phyloP scores from a whole-genome alignment of 2,113 vertebrate genomes.

The Scortum barcoo region DNA sequence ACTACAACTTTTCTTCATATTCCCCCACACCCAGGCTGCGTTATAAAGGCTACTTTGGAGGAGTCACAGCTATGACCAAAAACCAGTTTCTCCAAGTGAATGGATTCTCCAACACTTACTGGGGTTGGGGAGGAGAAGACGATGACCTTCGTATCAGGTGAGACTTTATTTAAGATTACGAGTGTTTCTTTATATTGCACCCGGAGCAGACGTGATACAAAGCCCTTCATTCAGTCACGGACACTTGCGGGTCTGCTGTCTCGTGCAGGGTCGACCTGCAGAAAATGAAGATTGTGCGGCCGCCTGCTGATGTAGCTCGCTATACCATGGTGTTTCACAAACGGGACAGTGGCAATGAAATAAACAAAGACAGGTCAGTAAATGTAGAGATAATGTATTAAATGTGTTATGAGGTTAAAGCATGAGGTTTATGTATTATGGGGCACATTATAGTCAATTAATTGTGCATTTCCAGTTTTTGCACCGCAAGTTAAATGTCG shows the following conservation, averaged over 20 bases:
- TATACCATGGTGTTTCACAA: slow-evolving; percentile 98
- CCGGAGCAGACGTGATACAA: background rate
- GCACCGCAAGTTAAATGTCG: background rate
- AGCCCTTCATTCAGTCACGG: background rate
- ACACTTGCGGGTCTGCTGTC: background rate
- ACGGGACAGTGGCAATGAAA: slow-evolving; percentile 92
- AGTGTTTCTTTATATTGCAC: background rate
- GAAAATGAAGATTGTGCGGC: slow-evolving; percentile 91
- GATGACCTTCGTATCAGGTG: slow-evolving; percentile 96
- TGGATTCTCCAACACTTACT: slow-evolving; percentile 97
- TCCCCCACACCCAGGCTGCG: slow-evolving; percentile 85
- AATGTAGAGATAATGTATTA: background rate
- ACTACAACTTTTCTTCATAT: background rate
- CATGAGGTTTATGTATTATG: no score
- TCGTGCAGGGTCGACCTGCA: slow-evolving; percentile 89
- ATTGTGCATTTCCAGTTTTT: background rate
- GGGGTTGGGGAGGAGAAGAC: slow-evolving; percentile 99
- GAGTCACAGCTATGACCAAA: slow-evolving; percentile 93
- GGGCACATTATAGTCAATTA: background rate
- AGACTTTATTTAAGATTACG: slow-evolving; percentile 31
- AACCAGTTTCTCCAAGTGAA: slow-evolving; percentile 94
- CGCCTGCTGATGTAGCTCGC: slow-evolving; percentile 86
- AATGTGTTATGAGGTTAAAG: no score
- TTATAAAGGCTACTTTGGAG: slow-evolving; percentile 96
- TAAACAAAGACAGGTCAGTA: slow-evolving; percentile 90